Evolutionary conservation across 2,797 vertebrate genomes (phyloP).

Genomic region (Fratercula arctica): DNA sequence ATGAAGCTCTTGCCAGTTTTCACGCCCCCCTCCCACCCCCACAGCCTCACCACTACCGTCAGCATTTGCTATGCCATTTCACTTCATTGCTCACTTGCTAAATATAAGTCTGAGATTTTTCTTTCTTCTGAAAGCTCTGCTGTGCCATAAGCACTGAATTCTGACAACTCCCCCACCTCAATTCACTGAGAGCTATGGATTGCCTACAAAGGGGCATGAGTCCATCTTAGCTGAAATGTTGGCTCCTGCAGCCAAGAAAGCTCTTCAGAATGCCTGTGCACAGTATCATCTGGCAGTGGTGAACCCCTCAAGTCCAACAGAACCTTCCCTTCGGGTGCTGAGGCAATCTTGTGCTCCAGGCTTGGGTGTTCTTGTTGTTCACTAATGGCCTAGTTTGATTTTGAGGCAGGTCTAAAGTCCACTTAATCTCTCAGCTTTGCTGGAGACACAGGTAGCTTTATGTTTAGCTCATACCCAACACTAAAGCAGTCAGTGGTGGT

Average conservation of each 20-base stretch:
- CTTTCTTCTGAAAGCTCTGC: constrained; percentile 14
- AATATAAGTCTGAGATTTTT: constrained; percentile 46
- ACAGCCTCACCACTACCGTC: constrained; percentile 34
- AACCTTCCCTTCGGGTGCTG: not conserved
- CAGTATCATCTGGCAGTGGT: not conserved
- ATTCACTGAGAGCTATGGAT: not conserved
- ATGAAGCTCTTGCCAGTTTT: constrained; percentile 51
- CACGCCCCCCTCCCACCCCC: constrained; percentile 32
- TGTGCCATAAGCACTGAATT: not conserved
- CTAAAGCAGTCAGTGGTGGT: not conserved
- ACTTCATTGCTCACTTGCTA: constrained; percentile 58
- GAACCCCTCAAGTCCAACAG: not conserved
- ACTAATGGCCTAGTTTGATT: not conserved
- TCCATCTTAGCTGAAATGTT: not conserved
- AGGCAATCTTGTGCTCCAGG: not conserved
- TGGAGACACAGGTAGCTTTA: not conserved
- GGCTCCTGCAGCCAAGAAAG: not conserved
- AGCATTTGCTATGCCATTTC: constrained; percentile 55
- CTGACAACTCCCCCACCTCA: not conserved
- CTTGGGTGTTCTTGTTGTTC: not conserved
- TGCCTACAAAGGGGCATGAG: not conserved
- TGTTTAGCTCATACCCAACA: not conserved
- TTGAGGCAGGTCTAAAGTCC: not conserved
- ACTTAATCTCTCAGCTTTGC: not conserved
- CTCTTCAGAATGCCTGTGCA: not conserved